Base-by-base conservation (phyloP, 37 sponge, comb jelly and placozoan genomes). In the Agelas oroides region DNA sequence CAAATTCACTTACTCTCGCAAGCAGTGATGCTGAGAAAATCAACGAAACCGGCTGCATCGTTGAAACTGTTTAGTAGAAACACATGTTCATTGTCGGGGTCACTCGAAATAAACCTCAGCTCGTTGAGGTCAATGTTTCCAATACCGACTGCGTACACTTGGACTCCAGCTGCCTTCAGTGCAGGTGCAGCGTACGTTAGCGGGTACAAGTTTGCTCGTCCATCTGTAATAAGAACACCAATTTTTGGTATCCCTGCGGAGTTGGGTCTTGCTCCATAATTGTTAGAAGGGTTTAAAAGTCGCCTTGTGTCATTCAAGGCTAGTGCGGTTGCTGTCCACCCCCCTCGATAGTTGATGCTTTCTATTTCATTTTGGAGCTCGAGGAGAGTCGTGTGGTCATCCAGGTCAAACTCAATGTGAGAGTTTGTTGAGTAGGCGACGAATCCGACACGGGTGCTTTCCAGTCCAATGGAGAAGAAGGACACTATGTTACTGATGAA, bases 221-320 rank as follows among this genome's bases (percentile, higher is more conserved):
- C 95, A 77, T 95, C 95, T 65, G 87, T 87, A 14, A 87, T 59
- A 18, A 86, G 73, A 30, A 97, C 80, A 2, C 53, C 92, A 18
- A 97, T 81, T 27, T 82, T 84, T 19, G 97, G 97, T 5, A 97
- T 78, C 0, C 97, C 97, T 2, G 75, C 71, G 1, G 80, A 88
- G 24, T 19, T 18, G n/a, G 90, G 88, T n/a, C 97, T 75, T 12
- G 89, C 97, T 36, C 97, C 97, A 12, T 53, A 25, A n/a, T 20
- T 46, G 0, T 79, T 72, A 5, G 70, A 5, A 23, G 86, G 86
- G 63, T 92, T 69, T 13, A 88, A 68, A 14, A 82, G 1, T 1
- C 75, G 24, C 20, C 78, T 40, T 19, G 96, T 77, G 24, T 53
- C 35, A 0, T 55, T 19, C 27, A 95, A 79, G 21, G 90, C 96